These are phyloP conservation scores for Eilema sororculum DNA, from an alignment of 2,888 invertebrate species.

Conservation along the genomic window DNA sequence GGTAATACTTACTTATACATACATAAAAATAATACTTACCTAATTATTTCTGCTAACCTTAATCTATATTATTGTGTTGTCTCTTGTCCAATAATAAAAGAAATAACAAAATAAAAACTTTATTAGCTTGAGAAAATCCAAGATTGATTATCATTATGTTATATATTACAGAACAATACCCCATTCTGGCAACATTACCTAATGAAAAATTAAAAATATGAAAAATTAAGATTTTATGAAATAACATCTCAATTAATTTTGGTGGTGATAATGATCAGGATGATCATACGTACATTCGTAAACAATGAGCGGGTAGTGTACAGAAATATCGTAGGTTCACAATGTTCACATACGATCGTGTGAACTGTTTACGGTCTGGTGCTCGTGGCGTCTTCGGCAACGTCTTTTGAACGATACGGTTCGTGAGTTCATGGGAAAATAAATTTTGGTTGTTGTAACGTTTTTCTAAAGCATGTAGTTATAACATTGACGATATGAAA, in stretches of 20 bases:
- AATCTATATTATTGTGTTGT: background rate
- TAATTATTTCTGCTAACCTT: no score
- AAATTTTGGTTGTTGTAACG: constrained; percentile 45
- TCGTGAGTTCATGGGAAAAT: constrained; percentile 58
- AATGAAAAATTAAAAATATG: constrained; percentile 12
- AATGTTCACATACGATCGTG: constrained; percentile 74
- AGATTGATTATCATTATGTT: constrained; percentile 1
- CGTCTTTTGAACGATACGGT: constrained; percentile 75
- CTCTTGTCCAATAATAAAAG: background rate
- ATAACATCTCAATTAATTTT: constrained; percentile 31
- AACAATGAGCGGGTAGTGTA: constrained; percentile 39
- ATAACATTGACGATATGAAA: background rate
- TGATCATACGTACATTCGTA: constrained; percentile 26
- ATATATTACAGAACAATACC: constrained; percentile 21
- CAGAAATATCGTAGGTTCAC: constrained; percentile 26
- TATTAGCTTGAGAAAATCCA: constrained; percentile 10
- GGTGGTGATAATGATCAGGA: constrained; percentile 36
- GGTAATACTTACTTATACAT: background rate
- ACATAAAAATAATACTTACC: no score
- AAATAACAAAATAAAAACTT: background rate
- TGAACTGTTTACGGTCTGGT: constrained; percentile 72
- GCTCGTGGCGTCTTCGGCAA: constrained; percentile 69
- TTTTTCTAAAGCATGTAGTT: constrained; percentile 24
- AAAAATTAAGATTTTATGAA: constrained; percentile 26
- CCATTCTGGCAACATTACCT: constrained; percentile 5